Conservation (phyloP, 1,140 invertebrate species). For the Drosophila ogumai region DNA sequence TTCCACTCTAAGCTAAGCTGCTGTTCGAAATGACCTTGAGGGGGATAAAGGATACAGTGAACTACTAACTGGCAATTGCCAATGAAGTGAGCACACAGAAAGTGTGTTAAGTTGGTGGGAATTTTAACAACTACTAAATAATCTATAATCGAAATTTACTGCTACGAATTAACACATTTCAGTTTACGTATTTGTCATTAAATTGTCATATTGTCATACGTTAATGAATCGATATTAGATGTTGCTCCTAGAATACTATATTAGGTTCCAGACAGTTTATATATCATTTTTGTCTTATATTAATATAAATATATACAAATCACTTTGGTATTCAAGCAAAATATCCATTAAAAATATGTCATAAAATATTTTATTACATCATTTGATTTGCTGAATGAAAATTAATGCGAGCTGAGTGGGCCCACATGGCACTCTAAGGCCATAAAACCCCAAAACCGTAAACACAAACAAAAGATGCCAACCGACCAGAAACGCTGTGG, state of each 20-base stretch:
- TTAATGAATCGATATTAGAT: neutral
- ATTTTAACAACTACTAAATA: constrained; percentile 7
- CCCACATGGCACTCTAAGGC: constrained; percentile 49
- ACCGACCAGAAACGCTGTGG: constrained; percentile 7
- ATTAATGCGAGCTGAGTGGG: constrained; percentile 45
- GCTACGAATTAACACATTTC: constrained; percentile 4
- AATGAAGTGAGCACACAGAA: constrained; percentile 19
- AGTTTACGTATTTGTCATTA: neutral
- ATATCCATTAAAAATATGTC: constrained; percentile 2
- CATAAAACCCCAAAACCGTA: constrained; percentile 32
- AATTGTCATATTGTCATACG: neutral
- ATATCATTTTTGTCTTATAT: neutral
- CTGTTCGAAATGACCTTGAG: constrained; percentile 24
- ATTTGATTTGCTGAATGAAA: constrained; percentile 60
- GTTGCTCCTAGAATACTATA: neutral
- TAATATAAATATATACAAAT: neutral
- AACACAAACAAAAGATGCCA: constrained; percentile 37
- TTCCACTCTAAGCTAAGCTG: constrained; percentile 19
- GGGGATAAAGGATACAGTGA: constrained; percentile 30
- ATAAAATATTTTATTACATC: constrained; percentile 54
- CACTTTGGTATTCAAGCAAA: neutral
- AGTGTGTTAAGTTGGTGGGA: constrained; percentile 22
- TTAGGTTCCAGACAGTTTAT: neutral
- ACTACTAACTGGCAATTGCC: constrained; percentile 14
- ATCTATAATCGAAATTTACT: neutral